phyloP scores from a whole-genome alignment of 2,113 vertebrate species.

The Heliornis fulica region DNA sequence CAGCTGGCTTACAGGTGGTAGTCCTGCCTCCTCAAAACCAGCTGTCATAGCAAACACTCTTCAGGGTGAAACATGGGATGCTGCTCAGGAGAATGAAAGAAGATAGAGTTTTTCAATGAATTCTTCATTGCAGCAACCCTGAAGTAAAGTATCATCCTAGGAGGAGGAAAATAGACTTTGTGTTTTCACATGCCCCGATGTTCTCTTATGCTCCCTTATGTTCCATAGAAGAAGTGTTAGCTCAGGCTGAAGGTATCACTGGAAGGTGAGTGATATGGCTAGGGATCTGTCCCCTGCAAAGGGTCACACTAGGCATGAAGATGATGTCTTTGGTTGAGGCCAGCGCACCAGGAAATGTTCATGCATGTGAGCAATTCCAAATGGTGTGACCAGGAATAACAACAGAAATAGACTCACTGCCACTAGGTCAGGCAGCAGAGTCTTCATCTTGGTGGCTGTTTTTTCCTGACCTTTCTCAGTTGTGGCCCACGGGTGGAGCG shows the following conservation, averaged over 20 bases:
- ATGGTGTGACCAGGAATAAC: not conserved
- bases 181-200: not conserved
- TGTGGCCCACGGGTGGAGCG: not conserved
- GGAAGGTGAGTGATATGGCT: not conserved
- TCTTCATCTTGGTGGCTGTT: not conserved
- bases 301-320: not conserved
- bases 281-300: not conserved
- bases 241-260: fast-evolving
- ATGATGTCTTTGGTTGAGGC: not conserved
- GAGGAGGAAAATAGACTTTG: not conserved
- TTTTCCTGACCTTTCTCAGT: not conserved
- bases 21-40: not conserved
- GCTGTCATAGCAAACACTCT: not conserved
- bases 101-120: not conserved
- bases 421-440: not conserved
- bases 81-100: not conserved
- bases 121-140: not conserved
- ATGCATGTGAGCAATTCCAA: not conserved
- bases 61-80: not conserved
- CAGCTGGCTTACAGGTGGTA: not conserved
- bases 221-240: not conserved
- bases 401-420: not conserved
- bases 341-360: not conserved
- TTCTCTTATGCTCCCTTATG: not conserved
- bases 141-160: not conserved